Base-by-base conservation (phyloP, 2,113 vertebrate species). In the Pteruthius melanotis region DNA sequence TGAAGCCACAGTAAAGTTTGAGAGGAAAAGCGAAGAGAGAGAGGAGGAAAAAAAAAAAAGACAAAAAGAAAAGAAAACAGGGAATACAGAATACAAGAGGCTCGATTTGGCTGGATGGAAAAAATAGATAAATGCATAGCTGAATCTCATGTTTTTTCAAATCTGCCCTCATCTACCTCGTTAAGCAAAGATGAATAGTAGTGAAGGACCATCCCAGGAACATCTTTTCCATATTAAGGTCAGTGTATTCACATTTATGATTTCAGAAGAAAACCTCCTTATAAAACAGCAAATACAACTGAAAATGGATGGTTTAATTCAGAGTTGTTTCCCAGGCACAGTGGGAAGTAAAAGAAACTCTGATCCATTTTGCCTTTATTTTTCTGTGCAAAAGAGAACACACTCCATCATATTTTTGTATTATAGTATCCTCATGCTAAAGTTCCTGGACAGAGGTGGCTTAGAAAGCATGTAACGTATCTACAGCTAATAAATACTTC, bases 1-100 rank as follows among this genome's bases (percentile, higher is more conserved):
- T 1, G 1, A 63, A 86, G 39, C 15, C 23, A 71, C 11, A 44
- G 40, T 16, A 31, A 19, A 63, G 10, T 49, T 23, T n/a, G 13
- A 30, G 7, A 66, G 4, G 8, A 1, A 18, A 31, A 57, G 3
- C n/a, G 1, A 6, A 5, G 40, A 14, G 40, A 7, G 9, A 4
- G 1, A 18, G 17, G 17, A 44, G 5, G 10, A 10, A 15, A 0
- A 11, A 8, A 44, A 44, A 0, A 11, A 7, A 14, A 13, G 40
- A 40, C 9, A 40, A 6, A 14, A 7, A 19, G 9, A 11, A 6
- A 64, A 28, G 19, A 59, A 26, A 17, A 57, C 13, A 33, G 1
- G 8, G 8, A 35, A 12, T 8, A 50, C 1, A 35, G 19, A 66
- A 64, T 6, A 54, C 7, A 81, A 84, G 10, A 50, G 17, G 15